Percentiles rank a stretch among this genome's conserved stretches.
Evolutionary conservation across 2,888 invertebrate genomes (phyloP).

Genomic region (Melanargia galathea): DNA sequence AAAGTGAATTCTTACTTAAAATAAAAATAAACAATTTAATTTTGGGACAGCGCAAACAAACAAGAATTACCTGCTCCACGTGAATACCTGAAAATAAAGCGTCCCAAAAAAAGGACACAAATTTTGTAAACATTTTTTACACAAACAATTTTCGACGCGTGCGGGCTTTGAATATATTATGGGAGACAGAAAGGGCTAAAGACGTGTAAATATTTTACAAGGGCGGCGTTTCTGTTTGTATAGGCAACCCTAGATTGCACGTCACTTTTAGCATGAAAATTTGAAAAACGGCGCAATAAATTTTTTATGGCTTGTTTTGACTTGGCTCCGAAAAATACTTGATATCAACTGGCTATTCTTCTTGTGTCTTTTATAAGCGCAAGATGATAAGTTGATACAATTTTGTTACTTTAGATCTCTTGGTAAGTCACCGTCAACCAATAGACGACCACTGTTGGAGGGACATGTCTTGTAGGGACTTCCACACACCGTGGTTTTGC

Average conservation of each 20-base stretch:
- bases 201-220: slow-evolving; percentile 62
- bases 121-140: slow-evolving; percentile 50
- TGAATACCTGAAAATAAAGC: slow-evolving; percentile 37
- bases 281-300: slow-evolving; percentile 26
- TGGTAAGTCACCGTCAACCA: too few relatives aligned
- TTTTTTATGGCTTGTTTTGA: slow-evolving; percentile 17
- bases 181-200: slow-evolving; percentile 50
- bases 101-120: slow-evolving; percentile 38
- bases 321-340: neutral
- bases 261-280: slow-evolving; percentile 34
- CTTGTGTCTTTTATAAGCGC: too few relatives aligned
- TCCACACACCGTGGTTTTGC: too few relatives aligned
- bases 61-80: slow-evolving; percentile 28
- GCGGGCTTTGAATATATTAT: slow-evolving; percentile 60
- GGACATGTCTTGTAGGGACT: too few relatives aligned
- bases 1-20: slow-evolving; percentile 11
- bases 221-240: slow-evolving; percentile 50
- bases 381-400: too few relatives aligned
- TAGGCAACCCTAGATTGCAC: slow-evolving; percentile 32
- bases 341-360: too few relatives aligned
- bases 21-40: slow-evolving; percentile 15
- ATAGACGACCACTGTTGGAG: too few relatives aligned
- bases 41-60: slow-evolving; percentile 19
- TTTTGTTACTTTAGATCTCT: too few relatives aligned
- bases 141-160: slow-evolving; percentile 54